phyloP scores from a whole-genome alignment of 2,888 invertebrate species.

The Phaedon cochleariae region DNA sequence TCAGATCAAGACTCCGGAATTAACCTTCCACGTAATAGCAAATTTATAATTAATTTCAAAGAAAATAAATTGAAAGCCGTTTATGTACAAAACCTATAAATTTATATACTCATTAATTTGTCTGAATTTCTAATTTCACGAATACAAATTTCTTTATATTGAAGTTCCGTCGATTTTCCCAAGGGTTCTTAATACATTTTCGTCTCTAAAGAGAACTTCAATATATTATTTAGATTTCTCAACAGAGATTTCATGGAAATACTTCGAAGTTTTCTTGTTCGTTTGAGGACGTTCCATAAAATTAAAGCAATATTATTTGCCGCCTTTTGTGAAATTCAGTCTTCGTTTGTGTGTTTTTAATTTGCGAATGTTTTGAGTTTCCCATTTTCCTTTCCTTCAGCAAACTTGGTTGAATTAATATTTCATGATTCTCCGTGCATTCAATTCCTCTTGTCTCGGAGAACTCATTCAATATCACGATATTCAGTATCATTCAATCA shows the following conservation, averaged over 20 bases:
- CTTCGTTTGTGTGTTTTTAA: constrained; percentile 36
- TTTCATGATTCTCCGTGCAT: too few species aligned
- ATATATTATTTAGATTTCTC: constrained; percentile 60
- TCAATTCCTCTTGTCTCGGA: too few species aligned
- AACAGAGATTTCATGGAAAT: constrained; percentile 59
- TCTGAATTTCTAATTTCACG: constrained; percentile 30
- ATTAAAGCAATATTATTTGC: constrained; percentile 44
- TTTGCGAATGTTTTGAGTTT: constrained; percentile 25
- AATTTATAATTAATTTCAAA: constrained; percentile 28
- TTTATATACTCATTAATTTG: constrained; percentile 35
- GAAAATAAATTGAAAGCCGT: constrained; percentile 34
- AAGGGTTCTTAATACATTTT: constrained; percentile 33
- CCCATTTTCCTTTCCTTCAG: constrained; percentile 24
- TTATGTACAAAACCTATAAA: constrained; percentile 27
- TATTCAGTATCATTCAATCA: too few species aligned
- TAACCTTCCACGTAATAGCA: constrained; percentile 14
- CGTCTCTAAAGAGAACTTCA: constrained; percentile 53
- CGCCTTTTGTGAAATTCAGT: constrained; percentile 31
- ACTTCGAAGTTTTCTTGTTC: constrained; percentile 58
- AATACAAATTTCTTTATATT: constrained; percentile 32
- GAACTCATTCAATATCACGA: too few species aligned
- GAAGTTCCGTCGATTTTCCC: constrained; percentile 24
- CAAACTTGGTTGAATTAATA: constrained; percentile 25
- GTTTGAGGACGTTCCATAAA: constrained; percentile 43
- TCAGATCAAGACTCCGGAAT: constrained; percentile 18